These are phyloP conservation scores for Siniperca obscura DNA, from an alignment of 2,797 vertebrate species.

Conservation along the genomic window DNA sequence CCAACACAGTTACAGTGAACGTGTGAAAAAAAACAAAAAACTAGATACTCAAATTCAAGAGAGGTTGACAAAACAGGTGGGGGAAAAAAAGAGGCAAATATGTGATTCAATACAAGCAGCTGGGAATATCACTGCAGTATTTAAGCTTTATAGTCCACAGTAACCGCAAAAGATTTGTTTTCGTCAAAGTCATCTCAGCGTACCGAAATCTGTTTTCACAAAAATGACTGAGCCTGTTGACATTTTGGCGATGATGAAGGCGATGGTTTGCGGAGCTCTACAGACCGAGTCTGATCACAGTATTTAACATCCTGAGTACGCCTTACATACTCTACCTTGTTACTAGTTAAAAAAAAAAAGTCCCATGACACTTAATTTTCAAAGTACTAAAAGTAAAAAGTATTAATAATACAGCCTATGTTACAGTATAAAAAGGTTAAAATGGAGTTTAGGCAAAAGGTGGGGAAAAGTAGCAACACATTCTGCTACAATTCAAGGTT, in stretches of 20 bases:
- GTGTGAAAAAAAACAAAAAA: constrained; percentile 15
- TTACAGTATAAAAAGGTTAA: constrained; percentile 31
- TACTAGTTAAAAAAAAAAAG: not conserved
- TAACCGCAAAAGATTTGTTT: constrained; percentile 2
- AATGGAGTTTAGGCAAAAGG: not conserved
- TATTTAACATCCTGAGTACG: constrained; percentile 55
- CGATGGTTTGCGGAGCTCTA: constrained; percentile 17
- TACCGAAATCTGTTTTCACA: constrained; percentile 31
- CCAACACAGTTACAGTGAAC: constrained; percentile 14
- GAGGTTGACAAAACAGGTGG: not conserved
- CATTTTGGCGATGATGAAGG: not conserved
- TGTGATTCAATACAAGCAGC: constrained; percentile 26
- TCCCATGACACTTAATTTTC: not conserved
- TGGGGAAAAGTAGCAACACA: constrained; percentile 4
- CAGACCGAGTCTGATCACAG: constrained; percentile 57
- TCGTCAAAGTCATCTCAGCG: not conserved
- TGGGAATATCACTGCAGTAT: constrained; percentile 16
- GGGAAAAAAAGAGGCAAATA: not conserved
- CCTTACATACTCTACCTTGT: constrained; percentile 22
- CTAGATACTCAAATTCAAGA: not conserved
- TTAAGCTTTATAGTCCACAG: constrained; percentile 19
- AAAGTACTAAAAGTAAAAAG: constrained; percentile 23
- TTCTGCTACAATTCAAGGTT: constrained; percentile 32
- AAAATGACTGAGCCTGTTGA: constrained; percentile 10
- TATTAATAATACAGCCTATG: not conserved